Conservation (phyloP, 2,113 vertebrate genomes). For the Coracopsis vasa region DNA sequence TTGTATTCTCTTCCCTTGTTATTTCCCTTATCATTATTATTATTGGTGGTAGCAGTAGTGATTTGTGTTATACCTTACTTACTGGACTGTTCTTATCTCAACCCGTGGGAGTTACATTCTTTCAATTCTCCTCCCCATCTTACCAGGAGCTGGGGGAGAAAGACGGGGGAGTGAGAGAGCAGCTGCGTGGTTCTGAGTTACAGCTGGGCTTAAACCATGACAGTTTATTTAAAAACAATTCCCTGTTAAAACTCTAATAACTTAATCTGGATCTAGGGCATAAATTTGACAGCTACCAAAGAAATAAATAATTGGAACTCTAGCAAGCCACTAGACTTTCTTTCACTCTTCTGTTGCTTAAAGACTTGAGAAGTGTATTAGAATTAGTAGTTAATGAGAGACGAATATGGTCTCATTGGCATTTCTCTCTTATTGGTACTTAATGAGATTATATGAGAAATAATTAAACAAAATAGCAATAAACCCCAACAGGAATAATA, state of each 20-base stretch:
- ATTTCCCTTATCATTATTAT: too few species aligned
- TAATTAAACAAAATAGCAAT: slow-evolving; percentile 43
- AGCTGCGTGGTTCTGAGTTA: too few species aligned
- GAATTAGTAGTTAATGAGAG: slow-evolving; percentile 32
- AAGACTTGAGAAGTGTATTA: background rate
- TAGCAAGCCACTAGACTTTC: background rate
- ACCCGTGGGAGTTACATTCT: too few species aligned
- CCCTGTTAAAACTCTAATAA: background rate
- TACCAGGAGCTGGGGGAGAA: too few species aligned
- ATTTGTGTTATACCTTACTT: too few species aligned
- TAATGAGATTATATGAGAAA: slow-evolving; percentile 52
- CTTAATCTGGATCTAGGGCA: background rate
- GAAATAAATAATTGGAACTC: background rate
- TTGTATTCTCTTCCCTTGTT: too few species aligned
- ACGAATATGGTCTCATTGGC: background rate
- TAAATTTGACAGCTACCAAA: background rate
- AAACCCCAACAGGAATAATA: background rate
- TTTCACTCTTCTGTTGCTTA: background rate
- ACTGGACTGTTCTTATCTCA: too few species aligned
- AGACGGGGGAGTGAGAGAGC: too few species aligned
- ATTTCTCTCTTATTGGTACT: slow-evolving; percentile 14
- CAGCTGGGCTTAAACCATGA: too few species aligned
- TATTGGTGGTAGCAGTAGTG: too few species aligned
- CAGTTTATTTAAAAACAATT: background rate
- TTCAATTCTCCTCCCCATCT: too few species aligned